Evolutionary conservation across 2,888 invertebrate species (phyloP).

Genomic region (Teleogryllus oceanicus): DNA sequence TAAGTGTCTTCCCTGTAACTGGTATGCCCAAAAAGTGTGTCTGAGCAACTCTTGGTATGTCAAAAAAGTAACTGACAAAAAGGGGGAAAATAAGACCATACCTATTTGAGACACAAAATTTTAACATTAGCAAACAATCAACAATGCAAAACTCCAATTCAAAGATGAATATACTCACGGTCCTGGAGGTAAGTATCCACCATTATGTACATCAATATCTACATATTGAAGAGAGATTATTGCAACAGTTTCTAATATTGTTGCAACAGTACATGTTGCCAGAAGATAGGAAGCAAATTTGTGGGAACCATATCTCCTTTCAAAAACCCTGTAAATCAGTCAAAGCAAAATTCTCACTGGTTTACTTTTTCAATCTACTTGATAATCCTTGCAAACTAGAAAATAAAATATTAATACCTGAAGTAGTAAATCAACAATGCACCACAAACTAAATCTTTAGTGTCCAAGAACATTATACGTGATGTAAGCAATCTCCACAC

Average conservation of each 20-base stretch:
- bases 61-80: constrained; percentile 52
- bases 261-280: constrained; percentile 47
- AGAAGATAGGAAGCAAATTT: constrained; percentile 51
- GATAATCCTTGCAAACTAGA: no score
- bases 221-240: constrained; percentile 45
- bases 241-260: constrained; percentile 46
- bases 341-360: background rate
- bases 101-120: constrained; percentile 39
- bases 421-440: constrained; percentile 53
- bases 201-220: constrained; percentile 45
- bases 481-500: constrained; percentile 48
- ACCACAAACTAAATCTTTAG: constrained; percentile 53
- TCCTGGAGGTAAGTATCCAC: constrained; percentile 48
- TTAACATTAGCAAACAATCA: background rate
- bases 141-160: background rate
- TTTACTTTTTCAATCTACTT: background rate
- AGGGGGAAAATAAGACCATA: constrained; percentile 51
- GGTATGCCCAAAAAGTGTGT: constrained; percentile 51
- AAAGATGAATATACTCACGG: constrained; percentile 46
- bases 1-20: constrained; percentile 54
- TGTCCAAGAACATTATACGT: constrained; percentile 50
- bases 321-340: constrained; percentile 48
- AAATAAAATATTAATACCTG: constrained; percentile 40
- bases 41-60: constrained; percentile 48
- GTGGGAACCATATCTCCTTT: constrained; percentile 52